Evolutionary conservation across 2,888 invertebrate species (phyloP).

Genomic region (Thumatha senex): DNA sequence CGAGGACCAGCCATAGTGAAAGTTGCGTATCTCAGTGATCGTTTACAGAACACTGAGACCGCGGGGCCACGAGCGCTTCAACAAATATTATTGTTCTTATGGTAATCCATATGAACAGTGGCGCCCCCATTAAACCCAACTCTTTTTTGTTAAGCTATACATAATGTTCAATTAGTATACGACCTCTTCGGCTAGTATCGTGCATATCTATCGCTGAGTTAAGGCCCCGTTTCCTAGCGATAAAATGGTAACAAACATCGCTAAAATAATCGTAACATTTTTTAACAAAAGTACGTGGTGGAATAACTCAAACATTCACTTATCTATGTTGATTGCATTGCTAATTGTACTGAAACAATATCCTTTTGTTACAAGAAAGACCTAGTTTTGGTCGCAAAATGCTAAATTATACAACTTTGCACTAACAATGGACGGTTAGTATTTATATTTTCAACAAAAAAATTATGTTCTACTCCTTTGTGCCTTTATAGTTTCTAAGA

Average conservation of each 20-base stretch:
- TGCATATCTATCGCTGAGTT: constrained; percentile 7
- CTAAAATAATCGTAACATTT: constrained; percentile 39
- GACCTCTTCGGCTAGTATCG: constrained; percentile 1
- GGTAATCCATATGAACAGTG: too few relatives aligned
- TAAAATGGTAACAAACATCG: constrained; percentile 24
- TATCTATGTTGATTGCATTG: constrained; percentile 76
- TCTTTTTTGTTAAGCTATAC: too few relatives aligned
- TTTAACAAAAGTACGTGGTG: constrained; percentile 37
- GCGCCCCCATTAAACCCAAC: too few relatives aligned
- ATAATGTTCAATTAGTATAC: neutral
- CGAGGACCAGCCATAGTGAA: too few relatives aligned
- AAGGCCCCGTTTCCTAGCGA: constrained; percentile 12
- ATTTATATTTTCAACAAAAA: constrained; percentile 51
- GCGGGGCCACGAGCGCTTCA: too few relatives aligned
- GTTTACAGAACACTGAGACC: too few relatives aligned
- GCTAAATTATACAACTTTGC: constrained; percentile 65
- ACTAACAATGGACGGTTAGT: constrained; percentile 59
- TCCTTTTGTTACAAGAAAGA: constrained; percentile 76
- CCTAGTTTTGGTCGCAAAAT: constrained; percentile 74
- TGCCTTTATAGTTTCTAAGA: constrained; percentile 24
- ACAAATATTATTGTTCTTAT: too few relatives aligned
- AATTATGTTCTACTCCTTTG: constrained; percentile 31
- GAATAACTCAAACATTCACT: constrained; percentile 61
- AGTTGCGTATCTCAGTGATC: too few relatives aligned
- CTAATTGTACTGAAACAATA: constrained; percentile 77